Conservation (phyloP, 1,140 invertebrate species). For the Ips typographus region DNA sequence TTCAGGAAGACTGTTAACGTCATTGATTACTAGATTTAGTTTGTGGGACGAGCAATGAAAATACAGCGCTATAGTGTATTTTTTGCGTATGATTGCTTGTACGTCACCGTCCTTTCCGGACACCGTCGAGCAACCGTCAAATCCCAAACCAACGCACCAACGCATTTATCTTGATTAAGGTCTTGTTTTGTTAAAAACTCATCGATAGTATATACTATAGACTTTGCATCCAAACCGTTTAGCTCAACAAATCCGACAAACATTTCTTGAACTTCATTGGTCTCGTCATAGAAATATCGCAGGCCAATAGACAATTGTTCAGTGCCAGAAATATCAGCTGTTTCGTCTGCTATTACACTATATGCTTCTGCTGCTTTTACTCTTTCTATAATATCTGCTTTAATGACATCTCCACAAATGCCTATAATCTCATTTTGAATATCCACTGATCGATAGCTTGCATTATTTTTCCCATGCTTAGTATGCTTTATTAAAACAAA, state of each 20-base stretch:
- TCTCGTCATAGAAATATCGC: slow-evolving; percentile 15
- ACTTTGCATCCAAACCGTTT: slow-evolving; percentile 23
- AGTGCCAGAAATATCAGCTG: slow-evolving; percentile 3
- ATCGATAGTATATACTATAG: slow-evolving; percentile 29
- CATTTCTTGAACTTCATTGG: slow-evolving; percentile 24
- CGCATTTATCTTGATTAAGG: slow-evolving; percentile 27
- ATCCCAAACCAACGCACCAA: slow-evolving; percentile 37
- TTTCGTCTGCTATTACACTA: slow-evolving; percentile 14
- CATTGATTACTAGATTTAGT: slow-evolving; percentile 49
- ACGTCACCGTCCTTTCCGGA: slow-evolving; percentile 46
- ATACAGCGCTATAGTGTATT: slow-evolving; percentile 46
- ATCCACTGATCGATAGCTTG: slow-evolving; percentile 22
- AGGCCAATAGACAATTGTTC: slow-evolving; percentile 26
- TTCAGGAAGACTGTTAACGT: slow-evolving; percentile 43
- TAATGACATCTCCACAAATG: slow-evolving; percentile 34
- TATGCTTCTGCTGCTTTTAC: slow-evolving; percentile 16
- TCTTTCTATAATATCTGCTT: slow-evolving; percentile 21
- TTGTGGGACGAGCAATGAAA: slow-evolving; percentile 50
- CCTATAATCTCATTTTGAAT: slow-evolving; percentile 34
- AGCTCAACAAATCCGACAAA: slow-evolving; percentile 32
- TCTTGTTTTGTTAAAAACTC: slow-evolving; percentile 5
- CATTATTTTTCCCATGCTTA: slow-evolving; percentile 20
- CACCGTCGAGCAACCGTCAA: slow-evolving; percentile 48
- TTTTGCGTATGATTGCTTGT: slow-evolving; percentile 45
- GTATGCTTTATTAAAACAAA: slow-evolving; percentile 20